Percentiles rank a stretch among this genome's conserved stretches.
Conservation (phyloP, 2,888 invertebrate species). For the Lepeophtheirus nordmannii region DNA sequence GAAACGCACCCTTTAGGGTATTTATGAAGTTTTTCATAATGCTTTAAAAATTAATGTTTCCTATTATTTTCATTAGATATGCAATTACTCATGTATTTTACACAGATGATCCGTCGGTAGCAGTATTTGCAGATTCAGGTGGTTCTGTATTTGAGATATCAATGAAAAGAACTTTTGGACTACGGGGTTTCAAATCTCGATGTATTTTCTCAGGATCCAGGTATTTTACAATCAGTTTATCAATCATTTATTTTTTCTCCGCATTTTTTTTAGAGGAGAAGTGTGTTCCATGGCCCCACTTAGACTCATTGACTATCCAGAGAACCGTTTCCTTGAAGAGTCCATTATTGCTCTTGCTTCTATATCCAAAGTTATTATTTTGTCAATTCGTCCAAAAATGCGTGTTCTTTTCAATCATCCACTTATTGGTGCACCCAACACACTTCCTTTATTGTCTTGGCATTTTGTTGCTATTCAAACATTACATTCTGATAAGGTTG, state of each 20-base stretch:
- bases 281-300: conserved; percentile 60
- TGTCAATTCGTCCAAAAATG: conserved; percentile 57
- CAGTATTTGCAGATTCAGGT: conserved; percentile 72
- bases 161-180: conserved; percentile 50
- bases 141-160: conserved; percentile 79
- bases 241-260: not conserved
- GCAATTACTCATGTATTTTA: conserved; percentile 39
- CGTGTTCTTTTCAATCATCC: conserved; percentile 61
- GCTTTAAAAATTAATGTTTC: conserved; percentile 50
- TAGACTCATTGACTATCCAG: conserved; percentile 40
- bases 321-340: conserved; percentile 53
- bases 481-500: conserved; percentile 46
- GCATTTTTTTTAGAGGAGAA: conserved; percentile 57
- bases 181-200: conserved; percentile 49
- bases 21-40: conserved; percentile 43
- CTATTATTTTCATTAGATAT: not conserved
- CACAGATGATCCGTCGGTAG: conserved; percentile 55
- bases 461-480: conserved; percentile 66
- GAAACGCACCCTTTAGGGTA: conserved; percentile 64
- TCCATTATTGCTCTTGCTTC: conserved; percentile 82
- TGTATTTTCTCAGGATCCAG: conserved; percentile 80
- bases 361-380: conserved; percentile 69
- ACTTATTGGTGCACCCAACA: conserved; percentile 47
- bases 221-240: not conserved
- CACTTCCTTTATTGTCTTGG: conserved; percentile 82